Evolutionary conservation across 2,113 vertebrate genomes (phyloP), one percentile per base, ranked within the genome.

Genomic region (Sylvia atricapilla): DNA sequence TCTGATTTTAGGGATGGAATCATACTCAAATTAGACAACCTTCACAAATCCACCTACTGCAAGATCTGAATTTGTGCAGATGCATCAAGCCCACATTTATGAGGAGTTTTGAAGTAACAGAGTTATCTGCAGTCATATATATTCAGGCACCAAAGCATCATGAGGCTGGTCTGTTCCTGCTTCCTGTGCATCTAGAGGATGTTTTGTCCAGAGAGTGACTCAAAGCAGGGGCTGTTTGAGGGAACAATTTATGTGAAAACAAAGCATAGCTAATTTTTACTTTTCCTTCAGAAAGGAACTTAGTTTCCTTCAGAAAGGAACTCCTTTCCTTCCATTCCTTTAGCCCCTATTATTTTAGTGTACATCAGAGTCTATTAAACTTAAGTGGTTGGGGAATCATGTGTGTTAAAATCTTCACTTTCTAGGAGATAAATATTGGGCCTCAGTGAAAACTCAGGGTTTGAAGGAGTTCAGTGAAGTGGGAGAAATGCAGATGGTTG

Each of bases 221-320:
- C 27, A 78, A 77, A 79, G 24, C 35, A 31, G 46, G 13, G 22
- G 8, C 30, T 24, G 3, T 86, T 43, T 80, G 41, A 77, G 41
- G 16, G 24, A 89, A 28, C 1, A 8, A 6, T 83, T 82, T 37
- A 5, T 18, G 9, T n/a, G 18, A 66, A 93, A 95, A 84, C 12
- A 60, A 70, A 72, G 25, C 10, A 15, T 10, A 31, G 9, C 27
- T 75, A 30, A 11, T 50, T 3, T 1, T 66, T 94, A 18, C 4
- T 77, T 92, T 96, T 67, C 59, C 50, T 69, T 85, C 55, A 53
- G 25, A 67, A 94, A 53, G 19, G 76, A 64, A 30, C 7, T 66
- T 30, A 15, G 3, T 92, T 95, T 70, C 55, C 39, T 73, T 85
- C 50, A 49, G 20, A 77, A 91, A 33, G 19, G 76, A 64, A 30